Percentiles rank a stretch among this genome's conserved stretches.
These are phyloP conservation scores for Anabas testudineus DNA, from an alignment of 2,797 vertebrate genomes.

Conservation along the genomic window DNA sequence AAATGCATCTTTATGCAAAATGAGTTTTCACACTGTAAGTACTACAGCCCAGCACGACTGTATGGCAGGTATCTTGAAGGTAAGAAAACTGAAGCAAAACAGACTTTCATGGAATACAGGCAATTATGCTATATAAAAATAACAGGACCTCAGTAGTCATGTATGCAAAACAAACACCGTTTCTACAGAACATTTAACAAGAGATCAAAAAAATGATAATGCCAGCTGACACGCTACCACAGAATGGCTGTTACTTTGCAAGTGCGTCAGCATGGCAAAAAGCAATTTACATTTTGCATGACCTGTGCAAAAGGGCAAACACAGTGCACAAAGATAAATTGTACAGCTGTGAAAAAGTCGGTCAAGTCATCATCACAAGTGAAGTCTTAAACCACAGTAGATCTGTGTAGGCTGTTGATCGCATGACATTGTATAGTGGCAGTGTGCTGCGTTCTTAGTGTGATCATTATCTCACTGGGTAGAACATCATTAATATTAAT, in stretches of 20 bases:
- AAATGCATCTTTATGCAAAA: constrained; percentile 11
- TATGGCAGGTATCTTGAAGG: not conserved
- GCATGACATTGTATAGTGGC: not conserved
- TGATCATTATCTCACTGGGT: constrained; percentile 11
- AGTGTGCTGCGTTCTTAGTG: constrained; percentile 25
- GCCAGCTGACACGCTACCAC: constrained; percentile 29
- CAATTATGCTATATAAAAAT: constrained; percentile 3
- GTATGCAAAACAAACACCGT: constrained; percentile 44
- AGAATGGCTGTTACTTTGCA: constrained; percentile 66
- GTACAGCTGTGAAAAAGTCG: constrained; percentile 15
- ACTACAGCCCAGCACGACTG: not conserved
- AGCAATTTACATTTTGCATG: constrained; percentile 62
- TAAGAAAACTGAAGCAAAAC: not conserved
- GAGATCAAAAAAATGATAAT: constrained; percentile 40
- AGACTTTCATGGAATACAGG: constrained; percentile 8
- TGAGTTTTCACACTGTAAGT: not conserved
- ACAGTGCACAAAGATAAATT: constrained; percentile 50
- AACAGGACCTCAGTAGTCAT: constrained; percentile 37
- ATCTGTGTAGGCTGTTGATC: not conserved
- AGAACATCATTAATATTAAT: not conserved
- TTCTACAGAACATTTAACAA: constrained; percentile 19
- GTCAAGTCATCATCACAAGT: constrained; percentile 3
- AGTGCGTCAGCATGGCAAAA: constrained; percentile 73
- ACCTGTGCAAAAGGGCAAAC: constrained; percentile 39
- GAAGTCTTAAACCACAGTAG: constrained; percentile 4